These are phyloP conservation scores for Catostylus mosaicus DNA, from an alignment of 30 jellyfish, hydroid and myxozoan species.

Conservation along the genomic window DNA sequence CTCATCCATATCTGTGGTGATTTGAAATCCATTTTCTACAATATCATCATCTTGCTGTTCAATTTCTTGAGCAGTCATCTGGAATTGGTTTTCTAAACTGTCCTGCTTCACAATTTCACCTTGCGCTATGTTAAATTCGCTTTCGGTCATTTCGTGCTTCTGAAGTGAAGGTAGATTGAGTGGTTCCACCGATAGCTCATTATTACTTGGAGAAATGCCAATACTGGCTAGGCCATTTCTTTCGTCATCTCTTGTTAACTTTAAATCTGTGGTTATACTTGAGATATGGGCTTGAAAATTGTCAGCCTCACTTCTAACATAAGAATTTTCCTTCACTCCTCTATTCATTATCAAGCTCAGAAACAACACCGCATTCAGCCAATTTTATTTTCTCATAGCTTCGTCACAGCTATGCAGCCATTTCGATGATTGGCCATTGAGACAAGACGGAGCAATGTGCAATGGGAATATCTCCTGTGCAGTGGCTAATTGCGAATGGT, in stretches of 20 bases:
- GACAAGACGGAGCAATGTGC: neutral
- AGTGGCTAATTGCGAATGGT: too few species aligned
- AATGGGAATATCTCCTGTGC: constrained; percentile 6
- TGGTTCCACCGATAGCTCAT: neutral
- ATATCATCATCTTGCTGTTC: too few species aligned
- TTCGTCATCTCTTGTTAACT: neutral
- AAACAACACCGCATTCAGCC: too few species aligned
- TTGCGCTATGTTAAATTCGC: neutral
- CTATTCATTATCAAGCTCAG: neutral
- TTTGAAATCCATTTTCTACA: too few species aligned
- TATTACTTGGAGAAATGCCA: neutral
- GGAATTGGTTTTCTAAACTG: too few species aligned
- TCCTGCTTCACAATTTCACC: too few species aligned
- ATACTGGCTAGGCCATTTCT: constrained; percentile 17
- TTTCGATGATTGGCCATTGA: too few species aligned
- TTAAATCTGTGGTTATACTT: neutral
- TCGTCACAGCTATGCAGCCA: neutral
- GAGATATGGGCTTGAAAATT: neutral
- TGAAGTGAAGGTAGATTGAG: neutral
- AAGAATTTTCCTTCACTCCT: neutral
- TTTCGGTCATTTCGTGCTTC: neutral
- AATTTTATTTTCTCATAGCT: neutral
- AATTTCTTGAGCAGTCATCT: too few species aligned
- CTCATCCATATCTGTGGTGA: too few species aligned
- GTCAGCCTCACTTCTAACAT: neutral